These are phyloP conservation scores for Patagioenas fasciata DNA, from an alignment of 2,113 vertebrate genomes.

Conservation along the genomic window DNA sequence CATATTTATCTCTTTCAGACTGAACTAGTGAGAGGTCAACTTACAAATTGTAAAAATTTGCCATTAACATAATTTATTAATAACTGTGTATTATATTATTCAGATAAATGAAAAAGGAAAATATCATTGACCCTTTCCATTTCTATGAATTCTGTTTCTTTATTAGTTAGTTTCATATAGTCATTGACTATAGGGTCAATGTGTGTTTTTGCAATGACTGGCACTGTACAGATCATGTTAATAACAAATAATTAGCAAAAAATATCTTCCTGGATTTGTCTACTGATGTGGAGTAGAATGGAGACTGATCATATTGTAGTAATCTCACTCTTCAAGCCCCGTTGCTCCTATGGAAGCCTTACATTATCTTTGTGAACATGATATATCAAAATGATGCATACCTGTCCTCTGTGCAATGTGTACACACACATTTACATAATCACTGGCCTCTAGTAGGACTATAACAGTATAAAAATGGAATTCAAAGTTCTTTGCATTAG, in stretches of 20 bases:
- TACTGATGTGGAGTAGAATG: not conserved
- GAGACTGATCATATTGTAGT: not conserved
- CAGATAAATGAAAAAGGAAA: slow-evolving; percentile 42
- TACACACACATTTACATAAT: not conserved
- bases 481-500: not conserved
- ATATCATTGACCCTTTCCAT: not conserved
- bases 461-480: not conserved
- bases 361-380: not conserved
- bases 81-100: slow-evolving; percentile 10
- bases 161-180: not conserved
- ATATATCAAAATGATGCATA: not conserved
- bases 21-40: not conserved
- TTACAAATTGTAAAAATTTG: not conserved
- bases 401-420: not conserved
- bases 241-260: not conserved
- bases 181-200: not conserved
- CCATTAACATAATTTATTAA: slow-evolving; percentile 39
- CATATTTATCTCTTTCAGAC: slow-evolving; percentile 39
- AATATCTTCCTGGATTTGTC: not conserved
- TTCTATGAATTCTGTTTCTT: not conserved
- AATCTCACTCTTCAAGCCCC: not conserved
- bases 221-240: not conserved
- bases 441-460: not conserved
- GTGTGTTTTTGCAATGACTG: not conserved
- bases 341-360: not conserved